Evolutionary conservation across 2,888 invertebrate species (phyloP), one percentile per base, ranked within the genome.

Genomic region (Amblyjoppa fuscipennis): DNA sequence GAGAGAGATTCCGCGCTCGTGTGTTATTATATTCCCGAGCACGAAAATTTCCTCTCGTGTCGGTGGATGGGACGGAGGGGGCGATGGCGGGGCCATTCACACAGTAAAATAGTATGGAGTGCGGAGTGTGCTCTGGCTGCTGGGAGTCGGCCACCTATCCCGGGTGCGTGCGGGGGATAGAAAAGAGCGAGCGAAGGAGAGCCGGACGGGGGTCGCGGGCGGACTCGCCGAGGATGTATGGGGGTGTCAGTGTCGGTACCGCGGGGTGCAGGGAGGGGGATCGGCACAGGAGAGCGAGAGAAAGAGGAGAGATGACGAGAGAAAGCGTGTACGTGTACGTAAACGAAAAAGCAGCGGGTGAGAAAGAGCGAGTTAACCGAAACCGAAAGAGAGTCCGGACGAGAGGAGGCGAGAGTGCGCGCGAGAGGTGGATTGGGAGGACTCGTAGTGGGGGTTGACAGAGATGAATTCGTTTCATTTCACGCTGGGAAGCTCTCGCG

Each of bases 381-480:
- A 84, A 79, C 86, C 86, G 73, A 85, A 80, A 83, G 80, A 77
- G 80, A 59, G 69, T 56, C n/a, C 31, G 59, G 59, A 49, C 64
- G 64, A 64, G 64, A 64, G 31, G 59, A 51, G 51, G 31, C 20
- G 84, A 78, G 87, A 80, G 86, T 64, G 84, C 69, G 84, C 66
- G 85, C 68, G 81, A 83, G 87, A 87, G 87, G 85, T 81, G 87
- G 87, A 86, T 64, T 85, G 86, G 87, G 86, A 87, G 87, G 90
- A 80, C 45, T 49, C 80, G 84, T 87, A 89, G 93, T 92, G 92
- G 92, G 93, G 93, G 91, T 83, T 94, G 94, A 94, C 94, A 94
- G 94, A 94, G 94, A 94, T 94, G 94, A 94, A 94, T 94, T 94
- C 94, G 94, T 94, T 94, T 94, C 94, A 94, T 94, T 94, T 94